Base-by-base conservation (phyloP, 2,113 vertebrate genomes). In the Cranoglanis bouderius region DNA sequence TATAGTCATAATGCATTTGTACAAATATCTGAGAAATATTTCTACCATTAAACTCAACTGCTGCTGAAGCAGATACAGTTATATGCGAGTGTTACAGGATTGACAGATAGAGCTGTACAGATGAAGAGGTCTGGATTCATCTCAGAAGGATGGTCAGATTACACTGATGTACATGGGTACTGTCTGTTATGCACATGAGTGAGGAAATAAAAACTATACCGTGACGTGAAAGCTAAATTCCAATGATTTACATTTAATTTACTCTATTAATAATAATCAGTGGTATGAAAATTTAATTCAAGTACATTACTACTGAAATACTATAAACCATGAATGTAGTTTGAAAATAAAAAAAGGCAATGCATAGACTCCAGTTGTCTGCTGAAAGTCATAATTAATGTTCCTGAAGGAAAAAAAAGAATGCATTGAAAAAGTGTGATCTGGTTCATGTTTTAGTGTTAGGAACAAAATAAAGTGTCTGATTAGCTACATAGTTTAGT, bases 401-500 rank as follows among this genome's bases (percentile, higher is more conserved):
- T 87, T 86, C 91, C 85, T 87, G 91, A 88, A 90, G 57, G 85
- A 92, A 91, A 92, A 90, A 59, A 59, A 26, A 13, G 2, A 21
- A 75, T 74, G 21, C 92, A 89, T 85, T 90, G 90, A 91, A 70
- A 90, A 90, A 90, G 90, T 87, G 40, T 92, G 86, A 87, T 86
- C 89, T 85, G 91, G 90, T 87, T 57, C 92, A 89, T 84, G 88
- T 84, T 90, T 88, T 43, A 92, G 90, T 92, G 43, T 88, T 85
- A 88, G 84, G 10, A 92, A 93, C 91, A 91, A 75, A 32, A 46
- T 51, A 51, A 59, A 88, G 57, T 65, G 78, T 65, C 88, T 92
- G 93, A 93, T 94, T 96, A 96, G 93, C 96, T 96, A 95, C 96
- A 97, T 92, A 97, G 94, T 95, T 96, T 96, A 92, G 96, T 96